Evolutionary conservation across 2,888 invertebrate species (phyloP).

Genomic region (Eristalis intricaria): DNA sequence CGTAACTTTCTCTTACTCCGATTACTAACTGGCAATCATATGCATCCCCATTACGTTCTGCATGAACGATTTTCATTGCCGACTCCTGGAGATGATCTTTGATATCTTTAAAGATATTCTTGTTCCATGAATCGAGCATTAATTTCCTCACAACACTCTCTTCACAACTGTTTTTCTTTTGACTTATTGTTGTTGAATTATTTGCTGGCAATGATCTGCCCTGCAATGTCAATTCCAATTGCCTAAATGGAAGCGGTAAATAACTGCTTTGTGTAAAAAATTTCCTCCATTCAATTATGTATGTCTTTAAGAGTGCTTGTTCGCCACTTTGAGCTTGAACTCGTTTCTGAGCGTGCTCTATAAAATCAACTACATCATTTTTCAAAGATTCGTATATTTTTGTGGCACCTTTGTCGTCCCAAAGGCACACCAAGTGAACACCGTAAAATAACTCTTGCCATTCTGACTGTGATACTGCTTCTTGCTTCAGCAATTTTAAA

Average conservation of each 20-base stretch:
- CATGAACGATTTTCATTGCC: constrained; percentile 98
- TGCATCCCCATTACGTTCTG: constrained; percentile 98
- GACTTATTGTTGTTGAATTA: constrained; percentile 76
- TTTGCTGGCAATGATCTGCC: constrained; percentile 83
- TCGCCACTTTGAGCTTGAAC: constrained; percentile 96
- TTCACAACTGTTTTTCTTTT: constrained; percentile 86
- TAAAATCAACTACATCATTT: constrained; percentile 96
- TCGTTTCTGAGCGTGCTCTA: constrained; percentile 94
- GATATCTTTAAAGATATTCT: constrained; percentile 97
- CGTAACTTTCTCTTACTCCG: constrained; percentile 98
- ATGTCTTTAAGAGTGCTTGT: constrained; percentile 96
- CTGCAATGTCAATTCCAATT: constrained; percentile 92
- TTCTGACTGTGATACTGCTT: constrained; percentile 95
- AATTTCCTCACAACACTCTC: constrained; percentile 96
- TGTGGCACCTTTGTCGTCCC: constrained; percentile 97
- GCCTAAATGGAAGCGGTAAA: constrained; percentile 96
- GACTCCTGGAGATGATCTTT: constrained; percentile 96
- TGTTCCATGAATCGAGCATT: constrained; percentile 99
- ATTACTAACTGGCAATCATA: constrained; percentile 99
- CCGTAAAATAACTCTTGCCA: constrained; percentile 99
- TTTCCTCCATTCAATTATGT: constrained; percentile 98
- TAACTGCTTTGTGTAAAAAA: constrained; percentile 99
- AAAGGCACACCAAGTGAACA: constrained; percentile 96
- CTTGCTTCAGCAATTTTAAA: constrained; percentile 95
- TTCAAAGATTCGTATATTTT: constrained; percentile 94